Evolutionary conservation across 2,888 invertebrate genomes (phyloP), one percentile per base, ranked within the genome.

Genomic region (Hoplodrina ambigua): DNA sequence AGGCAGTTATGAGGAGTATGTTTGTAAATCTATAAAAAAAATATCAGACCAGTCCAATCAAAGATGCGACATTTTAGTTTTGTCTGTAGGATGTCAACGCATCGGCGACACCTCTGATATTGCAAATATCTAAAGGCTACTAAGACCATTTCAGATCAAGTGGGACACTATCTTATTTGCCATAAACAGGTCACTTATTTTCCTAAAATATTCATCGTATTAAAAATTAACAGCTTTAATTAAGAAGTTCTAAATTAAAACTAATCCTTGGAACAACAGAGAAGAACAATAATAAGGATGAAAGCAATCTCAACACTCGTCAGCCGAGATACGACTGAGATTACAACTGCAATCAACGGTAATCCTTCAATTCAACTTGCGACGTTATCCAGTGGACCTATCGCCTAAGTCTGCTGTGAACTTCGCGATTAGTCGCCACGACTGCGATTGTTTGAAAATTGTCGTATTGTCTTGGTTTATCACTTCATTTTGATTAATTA

Each of bases 291-390:
- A 55, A 71, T 49, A 65, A 75, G 70, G 55, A 41, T 56, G 33
- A 33, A 41, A 56, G 64, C 61, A 79, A 64, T 75, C 55, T n/a
- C 41, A 19, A 41, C 44, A 33, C 33, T 64, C 19, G 54, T 75
- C 55, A 46, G 19, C 19, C 25, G 10, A 17, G 69, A n/a, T 49
- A 11, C 8, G 49, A 58, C 37, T 15, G 25, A 55, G 81, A 71
- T 80, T 77, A 76, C 54, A 65, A 55, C 41, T 61, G 65, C 77
- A 79, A 80, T 77, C 55, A 72, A 70, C 57, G 20, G 62, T 72
- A 81, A 82, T 80, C 82, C 72, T 66, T 82, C 72, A 77, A 82
- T 82, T 67, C 66, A 75, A 82, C 64, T 82, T 76, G 53, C 46
- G 52, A 59, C 53, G 59, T 67, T 75, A 78, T 76, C 69, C 50